Evolutionary conservation across 2,113 vertebrate species (phyloP), one percentile per base, ranked within the genome.

Genomic region (Odocoileus hemionus): DNA sequence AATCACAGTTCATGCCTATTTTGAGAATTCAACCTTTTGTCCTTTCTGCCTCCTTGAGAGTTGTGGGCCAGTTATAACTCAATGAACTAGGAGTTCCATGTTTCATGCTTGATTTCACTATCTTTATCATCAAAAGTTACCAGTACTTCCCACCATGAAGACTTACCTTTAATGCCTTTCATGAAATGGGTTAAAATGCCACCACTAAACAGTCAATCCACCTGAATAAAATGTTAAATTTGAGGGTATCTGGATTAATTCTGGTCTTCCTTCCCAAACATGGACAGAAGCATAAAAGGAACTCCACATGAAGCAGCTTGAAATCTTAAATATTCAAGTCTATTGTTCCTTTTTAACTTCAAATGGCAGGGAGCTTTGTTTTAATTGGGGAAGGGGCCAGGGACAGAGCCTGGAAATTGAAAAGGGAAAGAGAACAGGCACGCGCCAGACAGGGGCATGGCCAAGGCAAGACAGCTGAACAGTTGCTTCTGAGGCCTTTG

Each of bases 1-100:
- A 89, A 84, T 87, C 87, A 92, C 33, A 84, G 80, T 25, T 91
- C 45, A 86, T 47, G 21, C 28, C 7, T 76, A 80, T 82, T 97
- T 97, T 96, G 90, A 95, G 67, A 94, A 96, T 82, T 60, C 87
- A 95, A 50, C 12, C 21, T 94, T 96, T 94, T 79, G 47, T 88
- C 39, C 33, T 80, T 94, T 47, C 45, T 43, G 78, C 50, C 15
- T 87, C 55, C 86, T 64, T 83, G 21, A 47, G 58, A 33, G 30
- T 36, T 21, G 58, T 86, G 33, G 7, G 39, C 50, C 55, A 76
- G 2, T 57, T 88, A n/a, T 39, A 96, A 95, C 28, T 92, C 61
- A 89, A 36, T 13, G 6, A 88, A 80, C 87, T 79, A 85, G 58
- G 58, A 80, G 43, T 85, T 91, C 14, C 11, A 23, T 64, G 78